These are phyloP conservation scores for Torymus tubicola DNA, from an alignment of 2,888 invertebrate species.

Conservation along the genomic window DNA sequence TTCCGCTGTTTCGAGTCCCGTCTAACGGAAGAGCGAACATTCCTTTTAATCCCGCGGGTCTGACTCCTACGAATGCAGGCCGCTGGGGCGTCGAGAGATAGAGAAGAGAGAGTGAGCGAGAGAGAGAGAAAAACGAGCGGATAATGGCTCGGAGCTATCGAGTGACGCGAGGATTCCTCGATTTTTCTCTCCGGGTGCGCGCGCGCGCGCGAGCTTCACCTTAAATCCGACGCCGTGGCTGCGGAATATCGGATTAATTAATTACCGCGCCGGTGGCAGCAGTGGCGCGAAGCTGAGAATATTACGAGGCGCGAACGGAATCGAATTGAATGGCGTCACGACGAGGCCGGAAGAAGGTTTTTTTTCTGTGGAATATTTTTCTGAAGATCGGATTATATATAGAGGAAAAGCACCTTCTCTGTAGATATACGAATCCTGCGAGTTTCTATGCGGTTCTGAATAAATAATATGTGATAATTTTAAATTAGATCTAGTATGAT, in stretches of 20 bases:
- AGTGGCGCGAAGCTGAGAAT: too few relatives aligned
- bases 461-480: too few relatives aligned
- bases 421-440: too few relatives aligned
- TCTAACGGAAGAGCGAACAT: conserved; percentile 62
- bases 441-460: too few relatives aligned
- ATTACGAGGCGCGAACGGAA: too few relatives aligned
- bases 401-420: too few relatives aligned
- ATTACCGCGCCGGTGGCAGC: not conserved
- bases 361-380: too few relatives aligned
- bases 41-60: conserved; percentile 64
- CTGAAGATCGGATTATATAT: too few relatives aligned
- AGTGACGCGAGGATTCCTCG: not conserved
- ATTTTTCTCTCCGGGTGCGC: not conserved
- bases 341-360: too few relatives aligned
- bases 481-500: too few relatives aligned
- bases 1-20: conserved; percentile 60
- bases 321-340: too few relatives aligned
- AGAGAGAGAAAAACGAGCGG: conserved; percentile 27
- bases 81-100: not conserved
- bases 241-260: conserved; percentile 3
- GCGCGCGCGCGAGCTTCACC: too few relatives aligned
- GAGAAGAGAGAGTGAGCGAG: conserved; percentile 10
- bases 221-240: not conserved
- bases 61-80: conserved; percentile 56
- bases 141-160: conserved; percentile 23